A percentile compares a stretch with the other conserved stretches of the same genome.
Evolutionary conservation across 2,888 invertebrate species (phyloP).

Genomic region (Lithophane leautieri): DNA sequence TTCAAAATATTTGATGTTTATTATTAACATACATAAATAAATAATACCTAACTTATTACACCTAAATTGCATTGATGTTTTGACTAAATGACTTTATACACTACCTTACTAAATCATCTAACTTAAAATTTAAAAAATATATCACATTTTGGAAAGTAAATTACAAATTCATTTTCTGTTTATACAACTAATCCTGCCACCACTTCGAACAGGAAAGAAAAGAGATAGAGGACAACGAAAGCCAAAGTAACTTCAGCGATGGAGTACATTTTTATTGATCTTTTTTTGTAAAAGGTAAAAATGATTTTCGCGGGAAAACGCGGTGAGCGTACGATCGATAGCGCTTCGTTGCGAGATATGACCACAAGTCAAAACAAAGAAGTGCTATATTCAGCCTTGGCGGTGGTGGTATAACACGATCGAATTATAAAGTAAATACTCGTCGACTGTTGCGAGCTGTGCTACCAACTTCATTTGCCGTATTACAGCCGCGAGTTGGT

Average conservation of each 20-base stretch:
- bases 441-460: slow-evolving; percentile 32
- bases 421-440: slow-evolving; percentile 62
- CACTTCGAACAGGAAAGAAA: slow-evolving; percentile 87
- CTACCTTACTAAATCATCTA: slow-evolving; percentile 70
- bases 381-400: slow-evolving; percentile 79
- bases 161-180: slow-evolving; percentile 63
- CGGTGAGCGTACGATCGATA: slow-evolving; percentile 79
- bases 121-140: slow-evolving; percentile 73
- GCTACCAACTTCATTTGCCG: slow-evolving; percentile 55
- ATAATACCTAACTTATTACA: slow-evolving; percentile 60
- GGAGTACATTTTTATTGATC: slow-evolving; percentile 85
- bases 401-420: slow-evolving; percentile 75
- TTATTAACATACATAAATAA: slow-evolving; percentile 52
- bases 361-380: slow-evolving; percentile 77
- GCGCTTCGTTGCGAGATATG: slow-evolving; percentile 80
- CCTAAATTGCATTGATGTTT: slow-evolving; percentile 84
- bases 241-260: slow-evolving; percentile 88
- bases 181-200: slow-evolving; percentile 86
- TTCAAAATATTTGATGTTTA: slow-evolving; percentile 46
- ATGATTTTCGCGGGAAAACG: slow-evolving; percentile 64
- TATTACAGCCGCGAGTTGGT: slow-evolving; percentile 28
- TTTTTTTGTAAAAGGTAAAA: slow-evolving; percentile 69
- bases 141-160: slow-evolving; percentile 83
- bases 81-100: slow-evolving; percentile 79
- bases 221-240: slow-evolving; percentile 85